phyloP scores from a whole-genome alignment of 2,888 invertebrate species.

The Synergus itoensis region DNA sequence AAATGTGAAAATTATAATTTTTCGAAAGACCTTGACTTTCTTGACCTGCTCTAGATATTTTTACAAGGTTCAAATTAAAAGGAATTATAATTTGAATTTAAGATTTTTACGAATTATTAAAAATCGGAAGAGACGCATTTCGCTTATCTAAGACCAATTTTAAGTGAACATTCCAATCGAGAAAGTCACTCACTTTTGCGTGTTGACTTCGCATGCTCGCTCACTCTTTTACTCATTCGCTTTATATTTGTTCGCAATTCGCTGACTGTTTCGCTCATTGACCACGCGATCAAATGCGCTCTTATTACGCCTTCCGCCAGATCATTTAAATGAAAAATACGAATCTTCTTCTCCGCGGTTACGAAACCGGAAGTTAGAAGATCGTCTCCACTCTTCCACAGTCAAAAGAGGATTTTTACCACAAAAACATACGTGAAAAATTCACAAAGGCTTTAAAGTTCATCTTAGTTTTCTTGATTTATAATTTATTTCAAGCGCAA shows the following conservation, averaged over 20 bases:
- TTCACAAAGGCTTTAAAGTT: neutral
- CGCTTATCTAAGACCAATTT: slow-evolving; percentile 11
- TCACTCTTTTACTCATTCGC: slow-evolving; percentile 37
- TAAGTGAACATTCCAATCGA: slow-evolving; percentile 65
- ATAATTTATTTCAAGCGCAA: neutral
- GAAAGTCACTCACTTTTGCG: slow-evolving; percentile 65
- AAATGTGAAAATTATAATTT: no score
- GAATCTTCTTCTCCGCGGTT: slow-evolving; percentile 47
- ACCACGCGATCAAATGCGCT: slow-evolving; percentile 57
- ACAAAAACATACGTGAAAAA: neutral
- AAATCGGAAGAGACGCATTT: neutral
- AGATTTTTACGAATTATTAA: neutral
- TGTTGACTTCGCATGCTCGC: slow-evolving; percentile 51
- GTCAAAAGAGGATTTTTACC: neutral
- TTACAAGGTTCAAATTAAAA: neutral
- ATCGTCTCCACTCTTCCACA: neutral
- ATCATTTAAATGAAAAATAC: slow-evolving; percentile 41
- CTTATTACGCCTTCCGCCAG: slow-evolving; percentile 52
- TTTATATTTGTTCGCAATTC: slow-evolving; percentile 35
- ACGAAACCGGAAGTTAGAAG: slow-evolving; percentile 51
- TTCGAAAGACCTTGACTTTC: neutral
- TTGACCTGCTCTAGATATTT: neutral
- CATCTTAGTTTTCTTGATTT: neutral
- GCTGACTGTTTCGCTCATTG: slow-evolving; percentile 46
- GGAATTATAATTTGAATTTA: neutral